Conservation (phyloP, 2,888 invertebrate genomes). For the Aleiodes leptofemur region DNA sequence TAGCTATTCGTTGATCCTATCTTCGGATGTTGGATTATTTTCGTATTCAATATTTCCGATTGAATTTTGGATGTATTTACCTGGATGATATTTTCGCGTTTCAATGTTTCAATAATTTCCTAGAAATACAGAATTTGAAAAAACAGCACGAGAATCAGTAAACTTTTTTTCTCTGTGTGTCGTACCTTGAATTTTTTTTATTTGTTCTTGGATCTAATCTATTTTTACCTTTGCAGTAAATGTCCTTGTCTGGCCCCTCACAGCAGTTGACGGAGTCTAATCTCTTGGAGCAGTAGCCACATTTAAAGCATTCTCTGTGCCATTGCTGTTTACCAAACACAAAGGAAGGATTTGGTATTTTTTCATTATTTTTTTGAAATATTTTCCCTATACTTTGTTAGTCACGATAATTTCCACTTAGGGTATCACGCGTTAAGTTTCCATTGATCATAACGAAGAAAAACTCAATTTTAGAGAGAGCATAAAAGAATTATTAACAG, state of each 20-base stretch:
- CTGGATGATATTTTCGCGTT: not conserved
- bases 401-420: conserved; percentile 45
- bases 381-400: conserved; percentile 51
- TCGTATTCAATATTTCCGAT: conserved; percentile 14
- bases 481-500: conserved; percentile 20
- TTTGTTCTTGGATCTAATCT: conserved; percentile 12
- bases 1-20: not conserved
- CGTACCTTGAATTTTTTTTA: conserved; percentile 27
- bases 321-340: conserved; percentile 83
- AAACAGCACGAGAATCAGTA: conserved; percentile 4
- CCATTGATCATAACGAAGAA: conserved; percentile 4
- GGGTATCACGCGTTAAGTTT: conserved; percentile 26
- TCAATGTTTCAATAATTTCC: not conserved
- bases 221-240: conserved; percentile 94
- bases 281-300: conserved; percentile 90
- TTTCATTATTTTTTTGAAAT: not conserved
- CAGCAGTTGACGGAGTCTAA: conserved; percentile 94
- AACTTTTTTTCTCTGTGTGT: conserved; percentile 45
- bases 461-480: not conserved
- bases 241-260: conserved; percentile 95
- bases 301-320: conserved; percentile 97
- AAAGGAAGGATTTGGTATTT: conserved; percentile 58
- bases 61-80: conserved; percentile 4
- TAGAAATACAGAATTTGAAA: not conserved
- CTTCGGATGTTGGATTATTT: conserved; percentile 20